Evolutionary conservation across 2,888 invertebrate genomes (phyloP).

Genomic region (Caenorhabditis panamensis): DNA sequence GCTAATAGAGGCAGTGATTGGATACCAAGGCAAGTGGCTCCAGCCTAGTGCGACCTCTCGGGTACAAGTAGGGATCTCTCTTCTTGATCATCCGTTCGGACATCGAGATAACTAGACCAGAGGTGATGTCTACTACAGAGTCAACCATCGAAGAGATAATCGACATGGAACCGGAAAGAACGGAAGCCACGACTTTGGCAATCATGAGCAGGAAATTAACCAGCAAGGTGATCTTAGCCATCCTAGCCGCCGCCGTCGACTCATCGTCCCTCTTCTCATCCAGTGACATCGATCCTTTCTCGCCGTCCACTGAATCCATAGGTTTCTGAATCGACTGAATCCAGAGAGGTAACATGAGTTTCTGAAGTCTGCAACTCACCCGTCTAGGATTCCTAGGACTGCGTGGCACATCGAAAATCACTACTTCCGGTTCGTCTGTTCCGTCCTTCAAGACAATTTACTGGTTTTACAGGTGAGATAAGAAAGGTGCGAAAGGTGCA

Average conservation of each 20-base stretch:
- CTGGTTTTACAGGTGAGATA: not conserved
- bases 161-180: constrained; percentile 83
- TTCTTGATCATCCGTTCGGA: constrained; percentile 81
- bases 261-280: constrained; percentile 45
- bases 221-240: constrained; percentile 74
- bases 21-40: constrained; percentile 82
- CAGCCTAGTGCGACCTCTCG: constrained; percentile 82
- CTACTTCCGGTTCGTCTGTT: constrained; percentile 64
- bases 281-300: constrained; percentile 16
- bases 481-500: constrained; percentile 9
- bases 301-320: constrained; percentile 23
- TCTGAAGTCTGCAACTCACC: constrained; percentile 35
- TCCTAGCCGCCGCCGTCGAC: constrained; percentile 57
- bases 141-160: constrained; percentile 83
- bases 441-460: constrained; percentile 51
- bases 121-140: constrained; percentile 83
- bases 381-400: constrained; percentile 48
- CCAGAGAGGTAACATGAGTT: not conserved
- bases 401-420: constrained; percentile 55
- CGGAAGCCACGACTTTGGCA: constrained; percentile 82
- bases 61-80: constrained; percentile 82
- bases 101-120: constrained; percentile 81
- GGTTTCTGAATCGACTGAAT: constrained; percentile 35
- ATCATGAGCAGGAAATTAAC: constrained; percentile 81
- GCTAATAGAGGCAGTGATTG: no score